Base-by-base conservation (phyloP, 2,797 vertebrate species). In the Anguilla megastoma region DNA sequence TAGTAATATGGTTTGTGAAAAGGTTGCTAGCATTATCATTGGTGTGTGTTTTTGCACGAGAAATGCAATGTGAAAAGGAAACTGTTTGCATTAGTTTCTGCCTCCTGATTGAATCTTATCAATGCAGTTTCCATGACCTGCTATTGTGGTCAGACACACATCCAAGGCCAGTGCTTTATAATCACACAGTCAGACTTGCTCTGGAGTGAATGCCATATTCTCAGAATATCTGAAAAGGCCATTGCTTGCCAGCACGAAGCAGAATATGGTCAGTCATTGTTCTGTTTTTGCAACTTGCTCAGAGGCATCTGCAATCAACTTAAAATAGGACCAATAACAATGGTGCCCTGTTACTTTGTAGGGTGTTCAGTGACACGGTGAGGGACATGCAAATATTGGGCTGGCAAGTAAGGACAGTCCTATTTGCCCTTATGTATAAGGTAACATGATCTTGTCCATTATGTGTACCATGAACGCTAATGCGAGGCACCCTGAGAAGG, bases 371-470 rank as follows among this genome's bases (percentile, higher is more conserved):
- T 96, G 94, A 95, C 95, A 95, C 87, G 88, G 90, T 93, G 93
- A 94, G 94, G 93, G 94, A 95, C 94, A 95, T 95, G 95, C 95
- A 96, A 96, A 96, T 96, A 96, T 96, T 95, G 94, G 94, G 93
- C 88, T 93, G 95, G 95, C 94, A 95, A 94, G 95, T 95, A 96
- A 94, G 92, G 93, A 92, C 93, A 92, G 93, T 93, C 89, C 90
- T 94, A 94, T 95, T 95, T 93, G 92, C 91, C 94, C 94, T 89
- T 90, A 93, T 95, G 95, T 94, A 95, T 93, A 93, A 93, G 93
- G 95, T 95, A 97, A 96, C 95, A 93, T 92, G 93, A 96, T 94
- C 94, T 92, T 18, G 86, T 93, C 95, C 95, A 96, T 96, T 96
- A 96, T 94, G 92, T 90, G 89, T 89, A 91, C 93, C 89, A 92